Base-by-base conservation (phyloP, 2,888 invertebrate genomes). In the Drosophila lacicola region DNA sequence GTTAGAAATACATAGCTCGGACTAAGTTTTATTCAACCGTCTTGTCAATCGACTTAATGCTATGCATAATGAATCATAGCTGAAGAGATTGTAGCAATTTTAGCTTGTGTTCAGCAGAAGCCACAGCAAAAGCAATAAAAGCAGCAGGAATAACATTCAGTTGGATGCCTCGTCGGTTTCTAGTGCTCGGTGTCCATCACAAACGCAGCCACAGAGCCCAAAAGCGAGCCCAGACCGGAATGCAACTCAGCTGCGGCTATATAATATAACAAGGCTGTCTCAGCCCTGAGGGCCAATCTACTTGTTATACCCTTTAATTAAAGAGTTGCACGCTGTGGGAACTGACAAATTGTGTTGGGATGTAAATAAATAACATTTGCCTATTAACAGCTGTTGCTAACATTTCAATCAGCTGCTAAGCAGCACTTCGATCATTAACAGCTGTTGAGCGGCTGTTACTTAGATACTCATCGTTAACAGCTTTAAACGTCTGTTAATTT, bases 301-400 rank as follows among this genome's bases (percentile, higher is more conserved):
- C 60, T 60, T 19, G 21, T 8, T 4, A 34, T 74, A 55, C 71
- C 74, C 72, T 75, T 13, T 56, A 41, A 36, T 11, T 13, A 33
- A 8, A 5, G 4, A 19, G 19, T 1, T 2, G 53, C 1, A 13
- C 8, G 25, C 36, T 11, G 8, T 11, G 6, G 58, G 10, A 4
- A 8, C 2, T 33, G 36, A 17, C 4, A 13, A 10, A 0, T 17
- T 13, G 14, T 3, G 3, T 25, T 14, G n/a, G 6, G 14, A 39
- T 39, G 8, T n/a, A n/a, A n/a, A n/a, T 1, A 14, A 14, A n/a
- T 46, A 10, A 29, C 29, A 29, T 29, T 29, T 2, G 8, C 29
- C 2, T 29, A n/a, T 14, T n/a, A 37, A 6, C 4, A 13, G 4
- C 3, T 13, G 10, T 36, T 36, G 10, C 10, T 33, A 3, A 4